Evolutionary conservation across 1,140 invertebrate genomes (phyloP).

Genomic region (Battus philenor): DNA sequence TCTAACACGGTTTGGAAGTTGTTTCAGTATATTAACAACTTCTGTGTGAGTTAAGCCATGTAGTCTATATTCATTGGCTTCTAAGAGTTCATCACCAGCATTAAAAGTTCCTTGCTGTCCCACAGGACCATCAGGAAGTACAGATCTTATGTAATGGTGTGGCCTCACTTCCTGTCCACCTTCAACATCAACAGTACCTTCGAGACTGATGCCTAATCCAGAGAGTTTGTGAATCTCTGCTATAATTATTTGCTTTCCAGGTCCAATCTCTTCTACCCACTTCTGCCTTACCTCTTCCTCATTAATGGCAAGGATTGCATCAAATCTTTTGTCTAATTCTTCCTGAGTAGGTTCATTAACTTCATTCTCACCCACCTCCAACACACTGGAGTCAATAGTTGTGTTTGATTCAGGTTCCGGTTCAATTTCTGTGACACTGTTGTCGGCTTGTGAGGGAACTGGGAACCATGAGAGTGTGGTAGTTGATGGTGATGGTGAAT

Average conservation of each 20-base stretch:
- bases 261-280: conserved; percentile 84
- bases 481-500: conserved; percentile 82
- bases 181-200: conserved; percentile 94
- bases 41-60: conserved; percentile 92
- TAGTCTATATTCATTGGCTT: conserved; percentile 93
- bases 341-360: conserved; percentile 75
- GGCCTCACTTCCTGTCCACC: conserved; percentile 88
- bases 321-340: conserved; percentile 75
- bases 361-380: conserved; percentile 66
- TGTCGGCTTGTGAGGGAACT: conserved; percentile 78
- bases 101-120: conserved; percentile 86
- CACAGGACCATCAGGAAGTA: conserved; percentile 91
- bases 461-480: conserved; percentile 85
- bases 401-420: conserved; percentile 80
- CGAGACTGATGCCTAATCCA: conserved; percentile 93
- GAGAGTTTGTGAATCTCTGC: conserved; percentile 90
- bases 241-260: conserved; percentile 84
- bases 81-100: conserved; percentile 91
- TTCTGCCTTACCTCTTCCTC: conserved; percentile 78
- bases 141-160: conserved; percentile 91
- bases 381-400: conserved; percentile 79
- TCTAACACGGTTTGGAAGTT: conserved; percentile 88
- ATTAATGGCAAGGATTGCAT: conserved; percentile 75
- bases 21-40: conserved; percentile 92
- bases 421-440: conserved; percentile 78